Evolutionary conservation across 1,140 invertebrate species (phyloP), one percentile per base, ranked within the genome.

Genomic region (Conus ventricosus): DNA sequence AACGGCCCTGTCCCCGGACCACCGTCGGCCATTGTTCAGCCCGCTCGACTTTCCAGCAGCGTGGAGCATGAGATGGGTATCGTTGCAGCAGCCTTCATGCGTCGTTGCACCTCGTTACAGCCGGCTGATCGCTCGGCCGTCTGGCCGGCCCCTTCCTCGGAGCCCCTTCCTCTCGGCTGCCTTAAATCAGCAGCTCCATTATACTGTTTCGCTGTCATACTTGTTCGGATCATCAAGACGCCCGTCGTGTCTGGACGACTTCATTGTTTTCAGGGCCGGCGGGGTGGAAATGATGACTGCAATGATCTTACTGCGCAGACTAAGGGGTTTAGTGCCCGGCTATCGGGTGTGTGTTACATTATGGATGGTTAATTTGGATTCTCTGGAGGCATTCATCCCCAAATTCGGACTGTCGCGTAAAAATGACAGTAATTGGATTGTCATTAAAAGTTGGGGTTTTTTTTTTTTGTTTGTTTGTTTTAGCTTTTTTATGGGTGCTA

Each of bases 1-100:
- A 57, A 87, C 85, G 78, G 39, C 71, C 54, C 80, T 80, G 85
- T 87, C 85, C 71, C 85, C 71, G 53, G 51, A 71, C 39, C 13
- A 13, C 13, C 10, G 63, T n/a, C 39, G 7, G 17, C 85, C 71
- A 87, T 87, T 87, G 85, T 87, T 27, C n/a, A 54, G 15, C 27
- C 51, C 27, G 80, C 39, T 81, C 80, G 51, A 51, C 27, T 81
- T 81, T 13, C 51, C 80, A 54, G 20, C 39, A 51, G 27, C 39
- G 80, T 17, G 27, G 80, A 54, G 80, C 80, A 81, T 81, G 80
- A 54, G 80, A 81, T 81, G 80, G 80, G 80, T 78, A 7, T 55
- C 71, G 71, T 87, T 87, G 71, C 71, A 20, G 53, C 85, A 55
- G n/a, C 71, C 20, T 87, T 87, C 85, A 67, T 71, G 85, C 71